A percentile compares a stretch with the other conserved stretches of the same genome.
Evolutionary conservation across 2,888 invertebrate genomes (phyloP).

Genomic region (Ichneumoninae sp.): DNA sequence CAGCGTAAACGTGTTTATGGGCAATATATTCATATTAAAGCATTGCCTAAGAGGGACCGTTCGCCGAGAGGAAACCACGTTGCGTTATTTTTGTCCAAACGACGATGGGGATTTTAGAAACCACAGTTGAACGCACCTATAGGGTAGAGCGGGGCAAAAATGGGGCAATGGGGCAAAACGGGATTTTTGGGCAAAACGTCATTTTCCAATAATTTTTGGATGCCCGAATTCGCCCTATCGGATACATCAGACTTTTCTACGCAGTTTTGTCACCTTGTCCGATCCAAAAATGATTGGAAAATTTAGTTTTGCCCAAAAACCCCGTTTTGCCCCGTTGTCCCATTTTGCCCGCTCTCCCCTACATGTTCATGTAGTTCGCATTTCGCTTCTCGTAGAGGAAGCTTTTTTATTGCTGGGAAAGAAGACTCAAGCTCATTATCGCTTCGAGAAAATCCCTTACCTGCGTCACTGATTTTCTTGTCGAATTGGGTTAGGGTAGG

Average conservation of each 20-base stretch:
- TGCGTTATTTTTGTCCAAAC: background rate
- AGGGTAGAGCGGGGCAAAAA: too few relatives aligned
- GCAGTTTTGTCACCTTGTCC: too few relatives aligned
- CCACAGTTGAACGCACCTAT: background rate
- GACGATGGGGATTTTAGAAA: background rate
- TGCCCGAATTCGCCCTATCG: too few relatives aligned
- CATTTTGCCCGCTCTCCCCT: too few relatives aligned
- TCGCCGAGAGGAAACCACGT: background rate
- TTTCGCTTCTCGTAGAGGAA: background rate
- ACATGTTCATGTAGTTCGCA: background rate
- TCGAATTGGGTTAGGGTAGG: constrained; percentile 68
- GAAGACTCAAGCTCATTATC: background rate
- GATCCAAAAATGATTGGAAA: too few relatives aligned
- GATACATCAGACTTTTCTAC: too few relatives aligned
- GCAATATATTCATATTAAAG: constrained; percentile 6
- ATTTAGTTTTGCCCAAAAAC: too few relatives aligned
- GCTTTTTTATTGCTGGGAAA: background rate
- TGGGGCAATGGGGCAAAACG: too few relatives aligned
- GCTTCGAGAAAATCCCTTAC: constrained; percentile 67
- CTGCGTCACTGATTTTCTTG: constrained; percentile 69
- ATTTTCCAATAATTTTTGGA: too few relatives aligned
- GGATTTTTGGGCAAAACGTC: too few relatives aligned
- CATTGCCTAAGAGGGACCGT: background rate
- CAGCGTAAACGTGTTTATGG: background rate
- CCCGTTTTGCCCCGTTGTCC: too few relatives aligned